Percentiles rank a stretch among this genome's conserved stretches.
Evolutionary conservation across 2,888 invertebrate species (phyloP).

Genomic region (Chrysolina americana): DNA sequence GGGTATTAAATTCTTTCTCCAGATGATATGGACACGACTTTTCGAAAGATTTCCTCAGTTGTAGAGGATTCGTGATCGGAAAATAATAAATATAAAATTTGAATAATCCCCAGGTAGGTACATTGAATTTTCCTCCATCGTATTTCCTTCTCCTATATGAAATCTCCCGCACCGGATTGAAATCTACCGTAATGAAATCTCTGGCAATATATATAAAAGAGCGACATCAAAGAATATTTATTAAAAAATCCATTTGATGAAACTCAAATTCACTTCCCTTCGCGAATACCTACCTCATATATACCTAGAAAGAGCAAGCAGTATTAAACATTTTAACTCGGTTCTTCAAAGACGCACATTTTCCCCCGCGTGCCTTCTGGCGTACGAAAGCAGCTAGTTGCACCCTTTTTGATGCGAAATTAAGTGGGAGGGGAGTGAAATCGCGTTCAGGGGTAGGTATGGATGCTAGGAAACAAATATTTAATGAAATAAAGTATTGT

Average conservation of each 20-base stretch:
- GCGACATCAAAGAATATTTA: conserved; percentile 48
- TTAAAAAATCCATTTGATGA: conserved; percentile 46
- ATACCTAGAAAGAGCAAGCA: conserved; percentile 3
- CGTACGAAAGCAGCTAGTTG: conserved; percentile 7
- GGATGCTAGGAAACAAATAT: background rate
- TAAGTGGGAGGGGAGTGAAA: background rate
- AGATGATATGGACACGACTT: no score
- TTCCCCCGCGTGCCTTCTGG: conserved; percentile 5
- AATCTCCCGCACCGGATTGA: background rate
- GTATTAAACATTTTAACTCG: background rate
- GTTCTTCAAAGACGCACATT: background rate
- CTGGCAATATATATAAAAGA: conserved; percentile 25
- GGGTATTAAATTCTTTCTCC: no score
- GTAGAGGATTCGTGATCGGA: no score
- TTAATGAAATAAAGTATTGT: no score
- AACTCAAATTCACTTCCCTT: conserved; percentile 37
- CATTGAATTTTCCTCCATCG: background rate
- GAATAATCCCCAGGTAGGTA: background rate
- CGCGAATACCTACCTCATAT: background rate
- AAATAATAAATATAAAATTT: no score
- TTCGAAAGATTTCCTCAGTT: no score
- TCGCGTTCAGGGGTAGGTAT: background rate
- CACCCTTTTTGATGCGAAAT: conserved; percentile 13
- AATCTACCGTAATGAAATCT: conserved; percentile 11
- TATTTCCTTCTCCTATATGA: background rate